Percentiles rank a stretch among this genome's conserved stretches.
Conservation (phyloP, 2,888 invertebrate genomes). For the Meloe dianella region DNA sequence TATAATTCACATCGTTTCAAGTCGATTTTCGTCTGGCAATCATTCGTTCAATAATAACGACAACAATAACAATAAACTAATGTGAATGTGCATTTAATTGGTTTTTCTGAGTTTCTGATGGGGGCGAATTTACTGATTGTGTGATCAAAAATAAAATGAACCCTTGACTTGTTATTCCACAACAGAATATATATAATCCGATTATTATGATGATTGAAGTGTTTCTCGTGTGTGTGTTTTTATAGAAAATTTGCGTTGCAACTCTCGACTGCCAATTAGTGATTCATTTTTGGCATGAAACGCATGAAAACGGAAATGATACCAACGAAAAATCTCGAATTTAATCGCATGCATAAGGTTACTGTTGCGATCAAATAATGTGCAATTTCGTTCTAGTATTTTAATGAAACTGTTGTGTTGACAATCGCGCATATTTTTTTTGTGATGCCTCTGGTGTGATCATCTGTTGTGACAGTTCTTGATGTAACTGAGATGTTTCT, state of each 20-base stretch:
- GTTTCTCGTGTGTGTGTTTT: too few species aligned
- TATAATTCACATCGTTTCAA: not conserved
- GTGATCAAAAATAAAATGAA: not conserved
- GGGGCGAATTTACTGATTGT: not conserved
- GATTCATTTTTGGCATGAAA: too few species aligned
- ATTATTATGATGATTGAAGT: too few species aligned
- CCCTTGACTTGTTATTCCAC: too few species aligned
- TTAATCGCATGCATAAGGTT: too few species aligned
- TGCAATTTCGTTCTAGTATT: not conserved
- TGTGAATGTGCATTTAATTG: not conserved
- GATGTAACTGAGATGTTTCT: not conserved
- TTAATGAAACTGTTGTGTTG: not conserved
- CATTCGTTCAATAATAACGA: too few species aligned
- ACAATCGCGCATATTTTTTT: not conserved
- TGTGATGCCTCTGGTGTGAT: not conserved
- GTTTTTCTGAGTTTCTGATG: not conserved
- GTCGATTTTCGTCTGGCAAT: too few species aligned
- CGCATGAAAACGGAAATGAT: too few species aligned
- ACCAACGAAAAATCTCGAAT: too few species aligned
- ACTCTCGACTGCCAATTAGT: not conserved
- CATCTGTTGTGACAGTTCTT: not conserved
- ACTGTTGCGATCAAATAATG: not conserved
- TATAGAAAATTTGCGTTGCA: too few species aligned
- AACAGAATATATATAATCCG: too few species aligned
- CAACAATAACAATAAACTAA: not conserved